Evolutionary conservation across 2,113 vertebrate genomes (phyloP).

Genomic region (Ovis canadensis): DNA sequence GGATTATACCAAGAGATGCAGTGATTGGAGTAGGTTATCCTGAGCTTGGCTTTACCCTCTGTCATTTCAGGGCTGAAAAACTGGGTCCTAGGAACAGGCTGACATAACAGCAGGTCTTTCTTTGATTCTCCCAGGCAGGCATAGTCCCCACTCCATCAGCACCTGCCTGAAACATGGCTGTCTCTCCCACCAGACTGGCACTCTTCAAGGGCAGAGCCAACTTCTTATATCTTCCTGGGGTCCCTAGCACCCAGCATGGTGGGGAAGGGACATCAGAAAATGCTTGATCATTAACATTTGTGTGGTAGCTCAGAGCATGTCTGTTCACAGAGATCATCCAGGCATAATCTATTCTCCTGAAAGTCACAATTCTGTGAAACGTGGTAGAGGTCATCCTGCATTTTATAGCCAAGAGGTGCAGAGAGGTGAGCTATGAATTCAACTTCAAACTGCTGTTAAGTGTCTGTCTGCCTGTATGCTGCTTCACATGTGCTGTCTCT

Average conservation of each 20-base stretch:
- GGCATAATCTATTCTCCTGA: background rate
- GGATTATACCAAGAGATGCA: background rate
- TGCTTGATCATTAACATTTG: background rate
- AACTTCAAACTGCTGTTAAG: background rate
- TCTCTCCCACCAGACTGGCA: background rate
- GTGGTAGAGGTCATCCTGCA: background rate
- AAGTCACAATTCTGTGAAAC: background rate
- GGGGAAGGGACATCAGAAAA: background rate
- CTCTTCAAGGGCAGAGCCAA: background rate
- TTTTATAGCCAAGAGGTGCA: background rate
- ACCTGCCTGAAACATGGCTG: background rate
- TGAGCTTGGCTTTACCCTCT: background rate
- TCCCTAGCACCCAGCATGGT: background rate
- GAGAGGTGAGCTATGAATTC: background rate
- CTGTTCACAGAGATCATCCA: background rate
- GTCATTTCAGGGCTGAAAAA: background rate
- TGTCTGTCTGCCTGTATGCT: background rate
- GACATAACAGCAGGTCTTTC: background rate
- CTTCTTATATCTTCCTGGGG: background rate
- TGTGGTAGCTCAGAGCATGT: background rate
- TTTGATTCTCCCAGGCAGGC: background rate
- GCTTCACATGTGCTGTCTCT: background rate
- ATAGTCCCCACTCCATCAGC: background rate
- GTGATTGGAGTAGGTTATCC: background rate
- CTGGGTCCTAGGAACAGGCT: background rate